Evolutionary conservation across 2,797 vertebrate genomes (phyloP).

Genomic region (Pelobates cultripes): DNA sequence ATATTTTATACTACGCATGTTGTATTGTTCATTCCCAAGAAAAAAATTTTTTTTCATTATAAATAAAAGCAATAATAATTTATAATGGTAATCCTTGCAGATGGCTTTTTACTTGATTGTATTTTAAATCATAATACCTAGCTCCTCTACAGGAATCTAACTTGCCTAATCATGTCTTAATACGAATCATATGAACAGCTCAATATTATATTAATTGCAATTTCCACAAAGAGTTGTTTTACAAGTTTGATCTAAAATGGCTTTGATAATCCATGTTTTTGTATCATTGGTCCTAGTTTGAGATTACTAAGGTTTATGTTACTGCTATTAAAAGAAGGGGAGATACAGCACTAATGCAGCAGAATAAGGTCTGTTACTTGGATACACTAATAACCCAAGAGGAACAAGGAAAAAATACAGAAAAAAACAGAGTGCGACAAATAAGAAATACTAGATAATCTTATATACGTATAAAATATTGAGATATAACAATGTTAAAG

Average conservation of each 20-base stretch:
- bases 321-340: no score
- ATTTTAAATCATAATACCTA: not conserved
- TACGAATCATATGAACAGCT: constrained; percentile 1
- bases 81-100: not conserved
- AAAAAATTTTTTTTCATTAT: not conserved
- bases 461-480: no score
- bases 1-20: no score
- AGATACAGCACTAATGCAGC: no score
- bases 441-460: no score
- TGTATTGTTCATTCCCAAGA: no score
- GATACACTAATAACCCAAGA: no score
- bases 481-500: no score
- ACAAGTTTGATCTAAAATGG: constrained; percentile 1
- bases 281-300: not conserved
- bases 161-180: not conserved
- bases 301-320: no score
- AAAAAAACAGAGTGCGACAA: no score
- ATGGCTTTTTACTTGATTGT: not conserved
- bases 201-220: constrained; percentile 14
- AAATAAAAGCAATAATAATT: not conserved
- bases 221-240: constrained; percentile 6
- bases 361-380: no score
- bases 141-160: not conserved
- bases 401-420: no score
- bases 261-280: constrained; percentile 16